Conservation (phyloP, 2,888 invertebrate genomes). For the Aelia acuminata region DNA sequence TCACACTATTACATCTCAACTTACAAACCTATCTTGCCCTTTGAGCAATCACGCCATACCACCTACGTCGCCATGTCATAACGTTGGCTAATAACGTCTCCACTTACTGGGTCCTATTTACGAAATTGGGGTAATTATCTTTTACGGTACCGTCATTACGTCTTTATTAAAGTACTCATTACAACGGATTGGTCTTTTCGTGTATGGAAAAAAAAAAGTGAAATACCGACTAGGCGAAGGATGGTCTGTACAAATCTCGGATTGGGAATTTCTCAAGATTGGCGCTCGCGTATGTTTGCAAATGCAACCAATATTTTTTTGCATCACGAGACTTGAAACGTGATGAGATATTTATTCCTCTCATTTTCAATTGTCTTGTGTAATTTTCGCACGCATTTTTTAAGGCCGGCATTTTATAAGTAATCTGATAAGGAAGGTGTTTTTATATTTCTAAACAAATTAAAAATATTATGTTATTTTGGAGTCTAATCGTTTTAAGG, state of each 20-base stretch:
- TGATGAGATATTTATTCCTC: neutral
- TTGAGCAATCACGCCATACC: neutral
- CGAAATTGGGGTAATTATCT: constrained; percentile 31
- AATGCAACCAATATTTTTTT: neutral
- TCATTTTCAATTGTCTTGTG: neutral
- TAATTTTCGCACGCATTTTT: neutral
- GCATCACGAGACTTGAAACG: neutral
- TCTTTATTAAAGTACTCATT: neutral
- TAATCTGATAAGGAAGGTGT: neutral
- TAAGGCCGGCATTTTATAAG: neutral
- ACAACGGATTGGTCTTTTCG: neutral
- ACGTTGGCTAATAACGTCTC: constrained; percentile 8
- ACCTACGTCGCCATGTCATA: constrained; percentile 2
- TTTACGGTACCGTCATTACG: constrained; percentile 9
- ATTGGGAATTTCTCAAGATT: neutral
- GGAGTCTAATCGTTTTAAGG: too few relatives aligned
- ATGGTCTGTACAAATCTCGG: neutral
- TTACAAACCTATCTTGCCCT: neutral
- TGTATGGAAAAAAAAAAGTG: neutral
- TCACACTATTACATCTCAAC: neutral
- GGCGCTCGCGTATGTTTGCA: neutral
- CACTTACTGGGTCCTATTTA: neutral
- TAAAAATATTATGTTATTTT: too few relatives aligned
- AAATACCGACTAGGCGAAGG: neutral
- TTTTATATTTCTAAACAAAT: neutral